Percentiles rank a stretch among this genome's conserved stretches.
Conservation (phyloP, 2,113 vertebrate genomes). For the Martes martes region DNA sequence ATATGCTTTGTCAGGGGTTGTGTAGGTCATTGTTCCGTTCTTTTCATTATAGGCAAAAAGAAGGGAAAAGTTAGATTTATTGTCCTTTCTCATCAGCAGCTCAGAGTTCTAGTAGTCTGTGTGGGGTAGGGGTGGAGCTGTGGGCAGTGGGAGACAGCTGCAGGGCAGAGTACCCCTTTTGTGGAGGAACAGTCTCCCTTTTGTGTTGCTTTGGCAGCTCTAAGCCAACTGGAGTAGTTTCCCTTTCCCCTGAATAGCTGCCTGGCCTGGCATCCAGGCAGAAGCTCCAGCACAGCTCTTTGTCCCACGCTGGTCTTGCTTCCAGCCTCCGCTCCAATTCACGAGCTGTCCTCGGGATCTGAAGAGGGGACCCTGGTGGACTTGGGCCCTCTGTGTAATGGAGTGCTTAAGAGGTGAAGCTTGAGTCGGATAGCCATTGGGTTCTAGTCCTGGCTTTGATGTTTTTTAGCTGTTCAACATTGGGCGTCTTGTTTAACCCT, state of each 20-base stretch:
- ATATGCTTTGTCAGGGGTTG: slow-evolving; percentile 25
- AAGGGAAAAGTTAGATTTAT: neutral
- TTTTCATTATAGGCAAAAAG: slow-evolving; percentile 22
- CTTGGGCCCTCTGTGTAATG: neutral
- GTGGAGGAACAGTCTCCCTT: slow-evolving; percentile 55
- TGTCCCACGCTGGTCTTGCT: neutral
- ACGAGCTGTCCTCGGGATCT: neutral
- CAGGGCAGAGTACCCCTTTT: slow-evolving; percentile 25
- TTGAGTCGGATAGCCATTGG: neutral
- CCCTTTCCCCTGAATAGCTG: neutral
- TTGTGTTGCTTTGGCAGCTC: slow-evolving; percentile 51
- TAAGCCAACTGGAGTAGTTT: neutral
- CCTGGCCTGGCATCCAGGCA: neutral
- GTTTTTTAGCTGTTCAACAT: neutral
- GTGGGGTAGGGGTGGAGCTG: neutral
- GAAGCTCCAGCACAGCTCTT: neutral
- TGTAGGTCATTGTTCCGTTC: slow-evolving; percentile 6
- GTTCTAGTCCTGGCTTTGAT: neutral
- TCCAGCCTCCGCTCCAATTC: neutral
- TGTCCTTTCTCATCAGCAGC: neutral
- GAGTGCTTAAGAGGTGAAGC: neutral
- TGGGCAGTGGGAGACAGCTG: slow-evolving; percentile 49
- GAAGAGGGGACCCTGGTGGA: neutral
- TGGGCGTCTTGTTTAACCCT: neutral
- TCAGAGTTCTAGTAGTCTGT: neutral